phyloP scores from a whole-genome alignment of 2,888 invertebrate genomes.

The Drosophila quasianomalipes region DNA sequence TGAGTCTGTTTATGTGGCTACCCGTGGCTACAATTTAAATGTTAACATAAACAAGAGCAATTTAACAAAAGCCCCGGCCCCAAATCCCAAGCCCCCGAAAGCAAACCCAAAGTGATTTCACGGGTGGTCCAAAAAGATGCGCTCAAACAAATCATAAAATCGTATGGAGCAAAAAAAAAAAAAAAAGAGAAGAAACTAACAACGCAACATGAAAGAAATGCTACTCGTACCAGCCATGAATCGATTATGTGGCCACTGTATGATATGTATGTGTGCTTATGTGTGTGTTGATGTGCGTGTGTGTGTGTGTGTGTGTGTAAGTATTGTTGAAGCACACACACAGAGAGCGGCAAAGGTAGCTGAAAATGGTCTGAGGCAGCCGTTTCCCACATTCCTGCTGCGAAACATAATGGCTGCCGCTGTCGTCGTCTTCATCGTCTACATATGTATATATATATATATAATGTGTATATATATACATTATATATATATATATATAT shows the following conservation, averaged over 20 bases:
- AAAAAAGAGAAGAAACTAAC: conserved; percentile 62
- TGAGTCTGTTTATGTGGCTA: conserved; percentile 42
- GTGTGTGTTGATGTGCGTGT: conserved; percentile 2
- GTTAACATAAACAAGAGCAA: conserved; percentile 83
- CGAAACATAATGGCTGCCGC: conserved; percentile 83
- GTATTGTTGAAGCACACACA: conserved; percentile 46
- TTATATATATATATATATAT: conserved; percentile 11
- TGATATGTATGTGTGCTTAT: conserved; percentile 14
- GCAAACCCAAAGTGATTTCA: conserved; percentile 73
- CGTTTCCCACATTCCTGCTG: conserved; percentile 84
- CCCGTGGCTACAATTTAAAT: conserved; percentile 84
- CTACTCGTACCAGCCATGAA: conserved; percentile 79
- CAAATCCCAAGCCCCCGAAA: conserved; percentile 56
- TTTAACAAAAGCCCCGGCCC: conserved; percentile 71
- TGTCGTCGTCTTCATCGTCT: conserved; percentile 59
- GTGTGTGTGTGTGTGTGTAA: conserved; percentile 30
- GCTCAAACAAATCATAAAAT: conserved; percentile 83
- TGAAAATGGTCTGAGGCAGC: conserved; percentile 72
- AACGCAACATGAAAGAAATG: conserved; percentile 78
- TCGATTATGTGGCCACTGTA: conserved; percentile 79
- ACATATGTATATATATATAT: conserved; percentile 32
- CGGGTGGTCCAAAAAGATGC: conserved; percentile 79
- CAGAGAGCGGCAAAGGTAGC: conserved; percentile 44
- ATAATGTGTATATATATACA: not conserved
- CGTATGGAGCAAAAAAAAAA: conserved; percentile 50